Evolutionary conservation across 30 jellyfish, hydroid and myxozoan genomes (phyloP).

Genomic region (Turritopsis rubra): DNA sequence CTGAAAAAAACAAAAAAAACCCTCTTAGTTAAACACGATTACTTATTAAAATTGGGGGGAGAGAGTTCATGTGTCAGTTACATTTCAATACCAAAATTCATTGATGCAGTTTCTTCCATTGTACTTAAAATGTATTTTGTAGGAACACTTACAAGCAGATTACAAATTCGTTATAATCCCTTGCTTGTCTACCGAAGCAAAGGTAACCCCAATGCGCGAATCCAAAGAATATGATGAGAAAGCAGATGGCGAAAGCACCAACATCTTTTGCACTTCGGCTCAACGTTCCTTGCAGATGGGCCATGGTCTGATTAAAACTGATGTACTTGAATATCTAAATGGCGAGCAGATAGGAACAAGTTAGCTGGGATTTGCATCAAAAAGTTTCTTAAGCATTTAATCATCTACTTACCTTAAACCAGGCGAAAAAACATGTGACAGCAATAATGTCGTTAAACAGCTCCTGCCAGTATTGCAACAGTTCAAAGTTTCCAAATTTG

Average conservation of each 20-base stretch:
- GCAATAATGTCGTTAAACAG: constrained; percentile 89
- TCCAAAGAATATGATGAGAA: constrained; percentile 90
- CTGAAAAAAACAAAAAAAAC: constrained; percentile 30
- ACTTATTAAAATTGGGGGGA: background rate
- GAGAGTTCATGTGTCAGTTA: no score
- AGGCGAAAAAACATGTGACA: constrained; percentile 74
- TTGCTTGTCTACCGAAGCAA: constrained; percentile 90
- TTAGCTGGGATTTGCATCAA: no score
- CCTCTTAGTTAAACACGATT: no score
- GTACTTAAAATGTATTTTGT: no score
- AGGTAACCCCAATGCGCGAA: constrained; percentile 97
- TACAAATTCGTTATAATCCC: constrained; percentile 39
- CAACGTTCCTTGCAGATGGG: constrained; percentile 78
- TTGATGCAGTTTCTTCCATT: no score
- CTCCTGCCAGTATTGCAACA: constrained; percentile 84
- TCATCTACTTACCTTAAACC: constrained; percentile 82
- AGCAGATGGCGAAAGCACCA: constrained; percentile 93
- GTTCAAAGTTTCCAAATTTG: constrained; percentile 68
- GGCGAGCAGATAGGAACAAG: background rate
- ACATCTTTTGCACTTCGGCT: constrained; percentile 92
- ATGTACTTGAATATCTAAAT: constrained; percentile 82
- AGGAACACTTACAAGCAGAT: background rate
- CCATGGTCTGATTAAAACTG: constrained; percentile 94
- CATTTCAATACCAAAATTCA: background rate
- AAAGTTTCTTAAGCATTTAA: background rate